Percentiles rank a stretch among this genome's conserved stretches.
Evolutionary conservation across 2,888 invertebrate genomes (phyloP).

Genomic region (Drosophila neotestacea): DNA sequence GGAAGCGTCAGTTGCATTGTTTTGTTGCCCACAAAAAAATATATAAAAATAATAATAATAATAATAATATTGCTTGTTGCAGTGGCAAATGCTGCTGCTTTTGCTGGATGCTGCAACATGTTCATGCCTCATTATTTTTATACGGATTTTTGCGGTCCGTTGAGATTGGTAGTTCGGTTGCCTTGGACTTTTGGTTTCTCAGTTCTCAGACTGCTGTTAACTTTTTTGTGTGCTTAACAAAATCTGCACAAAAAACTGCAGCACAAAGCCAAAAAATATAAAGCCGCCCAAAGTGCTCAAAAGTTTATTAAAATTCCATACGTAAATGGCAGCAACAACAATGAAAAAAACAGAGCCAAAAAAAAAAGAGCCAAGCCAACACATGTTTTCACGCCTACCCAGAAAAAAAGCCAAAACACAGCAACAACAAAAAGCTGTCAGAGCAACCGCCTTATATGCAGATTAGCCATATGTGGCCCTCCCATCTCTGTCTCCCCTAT

Average conservation of each 20-base stretch:
- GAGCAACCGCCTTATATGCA: conserved; percentile 74
- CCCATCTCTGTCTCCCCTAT: conserved; percentile 6
- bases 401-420: conserved; percentile 31
- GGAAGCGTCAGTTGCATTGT: conserved; percentile 69
- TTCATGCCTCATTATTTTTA: conserved; percentile 82
- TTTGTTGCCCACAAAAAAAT: conserved; percentile 56
- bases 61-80: conserved; percentile 57
- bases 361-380: conserved; percentile 52
- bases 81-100: conserved; percentile 20
- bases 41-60: conserved; percentile 65
- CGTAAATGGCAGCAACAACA: conserved; percentile 48
- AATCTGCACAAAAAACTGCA: conserved; percentile 34
- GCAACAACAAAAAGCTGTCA: conserved; percentile 55
- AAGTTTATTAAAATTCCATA: conserved; percentile 76
- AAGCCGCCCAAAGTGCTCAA: conserved; percentile 55
- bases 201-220: conserved; percentile 63
- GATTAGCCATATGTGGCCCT: conserved; percentile 69
- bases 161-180: conserved; percentile 62
- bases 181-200: conserved; percentile 59
- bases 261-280: conserved; percentile 20
- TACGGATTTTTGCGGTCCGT: conserved; percentile 79
- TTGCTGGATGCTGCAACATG: conserved; percentile 64
- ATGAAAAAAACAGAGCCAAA: conserved; percentile 14
- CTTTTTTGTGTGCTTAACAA: conserved; percentile 36
- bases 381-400: conserved; percentile 81